Evolutionary conservation across 2,888 invertebrate species (phyloP), one percentile per base, ranked within the genome.

Genomic region (Penaeus monodon): DNA sequence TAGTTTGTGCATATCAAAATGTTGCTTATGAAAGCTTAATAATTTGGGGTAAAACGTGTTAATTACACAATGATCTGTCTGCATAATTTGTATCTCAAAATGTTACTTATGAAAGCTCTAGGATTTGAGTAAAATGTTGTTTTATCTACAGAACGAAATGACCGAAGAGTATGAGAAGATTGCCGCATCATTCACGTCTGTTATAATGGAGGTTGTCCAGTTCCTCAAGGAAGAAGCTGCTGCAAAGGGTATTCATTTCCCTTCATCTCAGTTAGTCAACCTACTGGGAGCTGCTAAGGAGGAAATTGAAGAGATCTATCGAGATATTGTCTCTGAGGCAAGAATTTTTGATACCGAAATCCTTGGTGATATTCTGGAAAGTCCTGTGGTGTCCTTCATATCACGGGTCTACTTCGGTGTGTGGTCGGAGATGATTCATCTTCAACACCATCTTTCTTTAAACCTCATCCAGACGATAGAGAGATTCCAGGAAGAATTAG

Each of bases 171-270:
- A 17, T 57, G 17, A 57, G 57, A 57, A 57, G 57, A 44, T 44
- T 10, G 22, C 44, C 4, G n/a, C 17, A 38, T 24, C n/a, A 38
- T n/a, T 73, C 38, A 38, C 29, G 8, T n/a, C n/a, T 6, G 20
- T 44, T n/a, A 66, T 74, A 29, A 64, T 29, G 64, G 64, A 57
- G 74, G 29, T 57, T 17, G 64, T 24, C 27, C 24, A 38, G 20
- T 27, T n/a, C 29, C 6, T 85, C 80, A 80, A 66, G n/a, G 20
- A 38, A 74, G 65, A 17, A 57, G 29, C 27, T 85, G 27, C 80
- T 65, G 49, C 33, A n/a, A 1, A 20, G 80, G 24, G 44, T 73
- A 14, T 63, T 74, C 33, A 64, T 14, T 85, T 80, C 63, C 66
- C 80, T 2, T 20, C 17, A 17, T 44, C 68, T 63, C 63, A 80